Conservation (phyloP, 1,140 invertebrate species). For the Fopius arisanus region DNA sequence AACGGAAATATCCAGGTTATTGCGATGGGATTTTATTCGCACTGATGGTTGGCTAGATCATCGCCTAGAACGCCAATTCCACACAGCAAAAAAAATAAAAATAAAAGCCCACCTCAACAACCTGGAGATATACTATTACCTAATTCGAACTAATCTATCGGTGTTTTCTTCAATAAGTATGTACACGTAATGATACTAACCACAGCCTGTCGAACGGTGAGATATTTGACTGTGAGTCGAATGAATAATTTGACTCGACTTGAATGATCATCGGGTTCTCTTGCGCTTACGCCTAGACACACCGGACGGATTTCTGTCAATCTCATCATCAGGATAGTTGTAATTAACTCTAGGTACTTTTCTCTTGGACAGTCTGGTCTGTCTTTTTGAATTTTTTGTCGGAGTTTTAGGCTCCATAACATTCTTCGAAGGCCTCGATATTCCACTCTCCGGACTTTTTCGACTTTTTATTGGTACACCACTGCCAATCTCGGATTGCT, state of each 20-base stretch:
- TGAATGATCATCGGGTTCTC: conserved; percentile 56
- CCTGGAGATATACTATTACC: too few species aligned
- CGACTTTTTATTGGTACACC: conserved; percentile 25
- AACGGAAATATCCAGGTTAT: too few species aligned
- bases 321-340: conserved; percentile 52
- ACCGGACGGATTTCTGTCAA: conserved; percentile 52
- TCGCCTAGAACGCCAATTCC: too few species aligned
- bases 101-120: too few species aligned
- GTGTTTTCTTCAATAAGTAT: not conserved
- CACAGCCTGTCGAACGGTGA: conserved; percentile 39
- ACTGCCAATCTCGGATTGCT: conserved; percentile 27
- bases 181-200: not conserved
- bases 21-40: too few species aligned
- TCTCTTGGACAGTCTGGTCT: conserved; percentile 54
- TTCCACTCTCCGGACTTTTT: conserved; percentile 40
- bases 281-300: conserved; percentile 53
- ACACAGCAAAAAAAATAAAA: too few species aligned
- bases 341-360: conserved; percentile 58
- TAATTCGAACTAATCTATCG: not conserved
- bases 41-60: too few species aligned
- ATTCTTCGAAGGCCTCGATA: conserved; percentile 32
- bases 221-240: too few species aligned
- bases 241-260: too few species aligned
- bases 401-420: conserved; percentile 24
- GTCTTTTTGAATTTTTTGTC: conserved; percentile 35